Evolutionary conservation across 2,797 vertebrate genomes (phyloP).

Genomic region (Enteromius mattozi): DNA sequence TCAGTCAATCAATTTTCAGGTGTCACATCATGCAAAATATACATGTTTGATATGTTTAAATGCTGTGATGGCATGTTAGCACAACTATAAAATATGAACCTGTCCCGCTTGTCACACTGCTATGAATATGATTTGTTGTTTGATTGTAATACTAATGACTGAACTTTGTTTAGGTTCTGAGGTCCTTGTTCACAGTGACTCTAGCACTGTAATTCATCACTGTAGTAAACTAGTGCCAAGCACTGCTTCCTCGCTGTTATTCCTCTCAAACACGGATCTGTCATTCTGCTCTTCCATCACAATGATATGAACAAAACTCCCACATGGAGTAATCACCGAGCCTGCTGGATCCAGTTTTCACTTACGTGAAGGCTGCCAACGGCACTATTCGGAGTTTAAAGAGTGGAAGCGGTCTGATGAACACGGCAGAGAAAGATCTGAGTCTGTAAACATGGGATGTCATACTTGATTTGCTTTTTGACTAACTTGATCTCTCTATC

Average conservation of each 20-base stretch:
- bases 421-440: constrained; percentile 29
- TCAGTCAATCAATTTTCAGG: background rate
- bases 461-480: constrained; percentile 2
- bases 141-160: constrained; percentile 18
- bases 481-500: constrained; percentile 37
- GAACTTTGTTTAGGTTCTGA: constrained; percentile 24
- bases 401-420: constrained; percentile 34
- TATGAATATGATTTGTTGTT: constrained; percentile 6
- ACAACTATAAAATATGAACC: constrained; percentile 1
- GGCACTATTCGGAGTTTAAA: constrained; percentile 27
- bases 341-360: constrained; percentile 8
- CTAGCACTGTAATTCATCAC: constrained; percentile 8
- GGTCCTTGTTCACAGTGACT: constrained; percentile 39
- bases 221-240: constrained; percentile 33
- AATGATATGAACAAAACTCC: constrained; percentile 32
- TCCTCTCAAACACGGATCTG: constrained; percentile 24
- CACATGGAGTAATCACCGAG: constrained; percentile 31
- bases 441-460: constrained; percentile 39
- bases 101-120: background rate
- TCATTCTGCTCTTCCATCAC: constrained; percentile 17
- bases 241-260: constrained; percentile 15
- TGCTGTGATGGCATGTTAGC: background rate
- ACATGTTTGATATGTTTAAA: background rate
- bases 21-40: background rate
- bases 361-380: constrained; percentile 28